phyloP scores from a whole-genome alignment of 1,140 invertebrate genomes.

The Procambarus virginalis region DNA sequence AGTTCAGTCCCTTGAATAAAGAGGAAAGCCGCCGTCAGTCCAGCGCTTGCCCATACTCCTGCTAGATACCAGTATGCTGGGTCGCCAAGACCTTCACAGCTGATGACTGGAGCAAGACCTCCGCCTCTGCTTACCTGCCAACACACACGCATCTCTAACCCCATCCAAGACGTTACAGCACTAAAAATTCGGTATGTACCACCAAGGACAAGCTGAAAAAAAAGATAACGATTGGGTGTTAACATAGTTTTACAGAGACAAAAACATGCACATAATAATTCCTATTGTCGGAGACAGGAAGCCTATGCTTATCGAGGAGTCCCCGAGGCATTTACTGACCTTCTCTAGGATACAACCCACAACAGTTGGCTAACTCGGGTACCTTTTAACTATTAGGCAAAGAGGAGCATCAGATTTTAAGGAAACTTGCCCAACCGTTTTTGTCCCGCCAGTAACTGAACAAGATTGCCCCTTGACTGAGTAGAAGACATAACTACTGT shows the following conservation, averaged over 20 bases:
- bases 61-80: conserved; percentile 86
- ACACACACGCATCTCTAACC: conserved; percentile 70
- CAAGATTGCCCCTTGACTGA: too few relatives aligned
- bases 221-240: conserved; percentile 4
- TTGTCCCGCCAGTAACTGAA: too few relatives aligned
- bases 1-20: conserved; percentile 80
- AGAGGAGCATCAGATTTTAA: neutral
- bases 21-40: conserved; percentile 79
- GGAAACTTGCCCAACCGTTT: too few relatives aligned
- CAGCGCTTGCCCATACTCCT: conserved; percentile 81
- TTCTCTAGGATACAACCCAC: too few relatives aligned
- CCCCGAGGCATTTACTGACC: neutral
- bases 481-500: too few relatives aligned
- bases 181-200: conserved; percentile 72
- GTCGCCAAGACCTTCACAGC: conserved; percentile 86
- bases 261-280: too few relatives aligned
- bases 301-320: neutral
- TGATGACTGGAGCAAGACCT: conserved; percentile 79
- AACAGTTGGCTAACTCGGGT: too few relatives aligned
- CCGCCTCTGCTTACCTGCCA: conserved; percentile 80
- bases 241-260: neutral
- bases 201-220: conserved; percentile 78
- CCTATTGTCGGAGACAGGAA: too few relatives aligned
- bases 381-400: neutral
- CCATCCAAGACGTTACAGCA: conserved; percentile 38